These are phyloP conservation scores for Ambastaia sidthimunki DNA, from an alignment of 2,797 vertebrate species.

Conservation along the genomic window DNA sequence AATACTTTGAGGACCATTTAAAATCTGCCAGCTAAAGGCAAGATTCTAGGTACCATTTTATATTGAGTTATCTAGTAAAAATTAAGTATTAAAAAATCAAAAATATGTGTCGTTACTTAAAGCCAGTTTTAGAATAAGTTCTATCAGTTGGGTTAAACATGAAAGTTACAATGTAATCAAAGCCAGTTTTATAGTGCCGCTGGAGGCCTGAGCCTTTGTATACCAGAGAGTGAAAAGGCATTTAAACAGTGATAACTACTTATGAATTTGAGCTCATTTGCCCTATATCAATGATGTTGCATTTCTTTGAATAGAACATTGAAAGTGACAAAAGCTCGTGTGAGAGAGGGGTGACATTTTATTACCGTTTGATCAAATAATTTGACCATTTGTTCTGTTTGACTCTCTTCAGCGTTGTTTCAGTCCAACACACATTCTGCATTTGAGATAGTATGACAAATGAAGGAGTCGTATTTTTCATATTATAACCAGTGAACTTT, in stretches of 20 bases:
- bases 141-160: neutral
- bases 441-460: neutral
- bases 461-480: conserved; percentile 25
- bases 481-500: conserved; percentile 6
- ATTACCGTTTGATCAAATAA: neutral
- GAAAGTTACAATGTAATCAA: neutral
- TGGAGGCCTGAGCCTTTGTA: neutral
- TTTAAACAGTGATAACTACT: neutral
- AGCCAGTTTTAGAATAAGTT: neutral
- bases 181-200: conserved; percentile 21
- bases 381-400: neutral
- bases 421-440: neutral
- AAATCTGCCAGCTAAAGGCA: conserved; percentile 19
- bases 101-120: neutral
- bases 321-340: neutral
- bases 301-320: conserved; percentile 3
- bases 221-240: conserved; percentile 7
- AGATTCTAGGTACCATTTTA: conserved; percentile 24
- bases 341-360: too few species aligned
- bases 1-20: neutral
- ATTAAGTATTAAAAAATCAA: neutral
- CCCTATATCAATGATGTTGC: neutral
- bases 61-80: neutral
- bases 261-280: neutral
- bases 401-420: neutral